Evolutionary conservation across 1,140 invertebrate species (phyloP).

Genomic region (Andrena cerasifolii): DNA sequence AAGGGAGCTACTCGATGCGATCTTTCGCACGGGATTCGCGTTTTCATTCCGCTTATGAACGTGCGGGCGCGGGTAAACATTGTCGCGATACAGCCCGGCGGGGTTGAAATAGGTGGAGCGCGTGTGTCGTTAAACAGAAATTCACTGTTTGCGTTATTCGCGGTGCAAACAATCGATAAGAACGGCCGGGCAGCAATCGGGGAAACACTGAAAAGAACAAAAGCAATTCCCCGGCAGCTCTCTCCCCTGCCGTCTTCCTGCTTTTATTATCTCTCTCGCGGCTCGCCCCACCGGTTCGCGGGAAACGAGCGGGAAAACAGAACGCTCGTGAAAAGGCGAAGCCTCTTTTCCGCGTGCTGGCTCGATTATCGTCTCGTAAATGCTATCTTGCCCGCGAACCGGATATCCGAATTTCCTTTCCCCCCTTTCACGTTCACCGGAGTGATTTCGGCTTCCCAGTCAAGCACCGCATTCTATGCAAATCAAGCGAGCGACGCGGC

Average conservation of each 20-base stretch:
- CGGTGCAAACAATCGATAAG: conserved; percentile 8
- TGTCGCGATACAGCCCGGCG: not conserved
- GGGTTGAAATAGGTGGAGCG: not conserved
- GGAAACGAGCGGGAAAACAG: not conserved
- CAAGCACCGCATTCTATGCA: no score
- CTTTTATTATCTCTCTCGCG: conserved; percentile 12
- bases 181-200: not conserved
- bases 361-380: conserved; percentile 34
- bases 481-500: no score
- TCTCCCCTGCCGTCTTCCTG: not conserved
- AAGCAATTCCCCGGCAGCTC: conserved; percentile 5
- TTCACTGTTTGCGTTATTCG: conserved; percentile 18
- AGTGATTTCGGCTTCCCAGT: no score
- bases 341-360: not conserved
- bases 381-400: not conserved
- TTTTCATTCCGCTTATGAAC: not conserved
- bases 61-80: no score
- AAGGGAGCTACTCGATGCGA: not conserved
- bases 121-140: conserved; percentile 9
- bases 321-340: no score
- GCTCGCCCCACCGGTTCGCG: not conserved
- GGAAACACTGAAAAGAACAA: conserved; percentile 3
- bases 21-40: not conserved
- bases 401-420: no score
- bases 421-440: not conserved